Conservation (phyloP, 1,140 invertebrate genomes). For the Drosophila obscura region DNA sequence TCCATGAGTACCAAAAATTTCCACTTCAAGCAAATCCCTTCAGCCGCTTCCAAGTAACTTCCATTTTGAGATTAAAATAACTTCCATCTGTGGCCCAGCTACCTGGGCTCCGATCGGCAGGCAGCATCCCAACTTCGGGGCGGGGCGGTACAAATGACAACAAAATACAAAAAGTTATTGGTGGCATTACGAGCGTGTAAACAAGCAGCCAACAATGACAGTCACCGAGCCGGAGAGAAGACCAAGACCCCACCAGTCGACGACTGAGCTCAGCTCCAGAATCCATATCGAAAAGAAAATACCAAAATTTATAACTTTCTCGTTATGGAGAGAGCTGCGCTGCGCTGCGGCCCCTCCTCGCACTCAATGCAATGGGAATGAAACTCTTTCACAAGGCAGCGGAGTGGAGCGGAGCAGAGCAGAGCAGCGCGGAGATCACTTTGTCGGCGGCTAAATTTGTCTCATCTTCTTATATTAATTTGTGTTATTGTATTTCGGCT, state of each 20-base stretch:
- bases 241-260: conserved; percentile 69
- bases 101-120: background rate
- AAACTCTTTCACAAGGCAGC: conserved; percentile 5
- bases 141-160: conserved; percentile 41
- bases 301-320: conserved; percentile 83
- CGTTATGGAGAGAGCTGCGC: conserved; percentile 65
- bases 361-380: conserved; percentile 19
- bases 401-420: background rate
- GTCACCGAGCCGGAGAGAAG: conserved; percentile 26
- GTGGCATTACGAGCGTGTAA: conserved; percentile 71
- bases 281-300: conserved; percentile 61
- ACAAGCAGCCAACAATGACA: conserved; percentile 76
- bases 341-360: background rate
- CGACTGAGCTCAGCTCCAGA: conserved; percentile 5
- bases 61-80: conserved; percentile 22
- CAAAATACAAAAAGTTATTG: conserved; percentile 61
- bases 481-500: conserved; percentile 78
- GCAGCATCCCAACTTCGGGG: conserved; percentile 10
- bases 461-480: conserved; percentile 82
- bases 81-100: background rate
- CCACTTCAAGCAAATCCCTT: background rate
- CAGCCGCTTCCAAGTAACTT: background rate
- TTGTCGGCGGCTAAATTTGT: conserved; percentile 81
- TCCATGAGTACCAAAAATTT: background rate
- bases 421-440: conserved; percentile 37